phyloP scores from a whole-genome alignment of 2,888 invertebrate genomes.

The Spialia ferax region DNA sequence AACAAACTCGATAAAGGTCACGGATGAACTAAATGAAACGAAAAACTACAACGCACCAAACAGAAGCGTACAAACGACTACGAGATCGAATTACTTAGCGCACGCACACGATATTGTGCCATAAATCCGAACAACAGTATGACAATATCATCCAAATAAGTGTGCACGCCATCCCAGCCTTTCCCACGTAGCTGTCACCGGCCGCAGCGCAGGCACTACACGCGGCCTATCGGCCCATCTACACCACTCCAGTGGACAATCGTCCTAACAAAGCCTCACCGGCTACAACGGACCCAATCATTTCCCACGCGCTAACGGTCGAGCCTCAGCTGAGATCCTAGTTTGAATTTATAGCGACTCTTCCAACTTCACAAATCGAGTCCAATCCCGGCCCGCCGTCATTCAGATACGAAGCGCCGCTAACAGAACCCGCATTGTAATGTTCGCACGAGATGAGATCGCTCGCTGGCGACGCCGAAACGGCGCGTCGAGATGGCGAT shows the following conservation, averaged over 20 bases:
- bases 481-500: slow-evolving; percentile 72
- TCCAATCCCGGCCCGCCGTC: slow-evolving; percentile 66
- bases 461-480: slow-evolving; percentile 59
- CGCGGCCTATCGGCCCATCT: slow-evolving; percentile 80
- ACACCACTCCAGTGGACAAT: slow-evolving; percentile 83
- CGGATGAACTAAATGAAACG: slow-evolving; percentile 20
- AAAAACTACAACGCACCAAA: slow-evolving; percentile 32
- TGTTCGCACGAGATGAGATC: slow-evolving; percentile 57
- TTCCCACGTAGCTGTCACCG: slow-evolving; percentile 85
- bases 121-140: slow-evolving; percentile 47
- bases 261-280: slow-evolving; percentile 84
- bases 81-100: slow-evolving; percentile 33
- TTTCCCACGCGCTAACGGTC: slow-evolving; percentile 86
- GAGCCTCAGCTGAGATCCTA: slow-evolving; percentile 74
- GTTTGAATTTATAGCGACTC: slow-evolving; percentile 78
- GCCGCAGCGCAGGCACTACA: slow-evolving; percentile 59
- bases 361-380: slow-evolving; percentile 61
- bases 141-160: slow-evolving; percentile 68
- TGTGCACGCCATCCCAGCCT: slow-evolving; percentile 62
- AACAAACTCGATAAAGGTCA: slow-evolving; percentile 27
- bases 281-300: slow-evolving; percentile 71
- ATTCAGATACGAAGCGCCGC: slow-evolving; percentile 58
- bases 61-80: slow-evolving; percentile 32
- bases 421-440: slow-evolving; percentile 67
- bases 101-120: slow-evolving; percentile 40